Evolutionary conservation across 2,113 vertebrate species (phyloP), one percentile per base, ranked within the genome.

Genomic region (Salvelinus fontinalis): DNA sequence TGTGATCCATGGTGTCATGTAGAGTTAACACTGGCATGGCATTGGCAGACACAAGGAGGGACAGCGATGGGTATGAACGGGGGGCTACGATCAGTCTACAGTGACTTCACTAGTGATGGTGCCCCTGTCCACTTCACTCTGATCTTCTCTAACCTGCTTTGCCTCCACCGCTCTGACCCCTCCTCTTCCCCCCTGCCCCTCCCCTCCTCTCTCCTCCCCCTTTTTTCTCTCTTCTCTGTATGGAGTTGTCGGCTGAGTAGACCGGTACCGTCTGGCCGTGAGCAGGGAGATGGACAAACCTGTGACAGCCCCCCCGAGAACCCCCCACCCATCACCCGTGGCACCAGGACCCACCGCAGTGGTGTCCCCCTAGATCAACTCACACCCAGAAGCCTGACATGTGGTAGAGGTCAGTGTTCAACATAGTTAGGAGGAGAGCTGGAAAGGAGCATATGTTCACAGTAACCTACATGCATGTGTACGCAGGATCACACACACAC

Each of bases 321-420:
- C 66, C 76, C 85, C 80, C 62, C 80, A 70, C 74, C 76, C 71
- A 76, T 84, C 79, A 78, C 60, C 62, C 27, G 20, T 26, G 73
- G 75, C 81, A 67, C 77, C n/a, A 1, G 65, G 77, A 75, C 74
- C 18, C 0, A 57, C 29, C 73, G 76, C 75, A 74, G 29, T 64
- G 77, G 80, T 91, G 86, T 93, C 90, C 87, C 48, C 73, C 81
- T 74, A 71, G 78, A 92, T 93, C 85, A 89, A 85, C 79, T 91
- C 90, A 89, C 62, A 74, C 84, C 6, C 67, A 31, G 65, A 31
- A 2, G 65, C 65, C 31, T 60, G 81, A 71, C 76, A 80, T 84
- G 74, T 86, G 65, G 74, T 78, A 64, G 67, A 24, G 65, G 66
- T 77, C 71, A 59, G 39, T 39, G 77, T 79, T 85, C 16, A n/a